Evolutionary conservation across 1,140 invertebrate genomes (phyloP), one percentile per base, ranked within the genome.

Genomic region (Habropoda laboriosa): DNA sequence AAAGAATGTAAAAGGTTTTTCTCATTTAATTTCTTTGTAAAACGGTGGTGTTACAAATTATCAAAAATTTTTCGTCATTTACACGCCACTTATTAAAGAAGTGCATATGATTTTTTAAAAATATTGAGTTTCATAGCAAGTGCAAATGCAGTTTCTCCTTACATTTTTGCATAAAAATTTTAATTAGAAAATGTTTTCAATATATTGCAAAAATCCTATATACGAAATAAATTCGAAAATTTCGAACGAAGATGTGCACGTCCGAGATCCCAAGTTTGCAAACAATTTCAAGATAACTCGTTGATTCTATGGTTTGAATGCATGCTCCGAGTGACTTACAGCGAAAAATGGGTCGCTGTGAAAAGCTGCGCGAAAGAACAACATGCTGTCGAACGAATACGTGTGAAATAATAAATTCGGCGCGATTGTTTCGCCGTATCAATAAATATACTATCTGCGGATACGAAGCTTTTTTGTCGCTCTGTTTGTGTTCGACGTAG

Each of bases 341-440:
- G 30, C 2, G 24, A 13, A 27, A 42, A 75, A 49, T 24, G 21
- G 60, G 35, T 27, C 18, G 30, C 3, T 5, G 27, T 1, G 13
- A 18, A 24, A 42, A 67, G 55, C 24, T 21, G 30, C 24, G 21
- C 21, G n/a, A 73, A 51, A 57, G 49, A 53, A 82, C 51, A 47
- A 30, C 66, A 42, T 77, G 76, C 49, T 70, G 83, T 40, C 55
- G 45, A 53, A 47, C 71, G 75, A 49, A 58, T 63, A 60, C 70
- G 74, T 38, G 66, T 57, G 83, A 86, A 80, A 85, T 86, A 85
- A 88, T 87, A 85, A 88, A 88, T 87, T 74, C 74, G 35, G 30
- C 47, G 66, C 87, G 75, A 88, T 88, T 88, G 87, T 86, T 88
- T 80, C 60, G 71, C 51, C 78, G 76, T 86, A 87, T 87, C 87